phyloP scores from a whole-genome alignment of 1,140 invertebrate species.

The Pseudomyrmex gracilis region DNA sequence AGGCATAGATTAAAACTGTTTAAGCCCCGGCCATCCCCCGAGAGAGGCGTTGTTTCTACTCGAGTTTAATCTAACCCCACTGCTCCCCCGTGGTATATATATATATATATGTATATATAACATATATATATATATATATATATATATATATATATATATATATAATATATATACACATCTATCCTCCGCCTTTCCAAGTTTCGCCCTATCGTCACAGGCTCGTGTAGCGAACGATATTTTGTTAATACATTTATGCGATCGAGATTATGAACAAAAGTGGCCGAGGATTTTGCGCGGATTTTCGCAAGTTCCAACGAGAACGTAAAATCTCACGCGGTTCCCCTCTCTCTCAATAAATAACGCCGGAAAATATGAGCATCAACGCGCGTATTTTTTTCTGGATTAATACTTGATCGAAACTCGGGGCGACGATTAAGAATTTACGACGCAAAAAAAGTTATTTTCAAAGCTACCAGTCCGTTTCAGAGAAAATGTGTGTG shows the following conservation, averaged over 20 bases:
- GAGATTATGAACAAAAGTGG: not conserved
- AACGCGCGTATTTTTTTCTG: not conserved
- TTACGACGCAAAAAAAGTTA: constrained; percentile 25
- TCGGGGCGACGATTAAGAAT: not conserved
- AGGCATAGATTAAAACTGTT: constrained; percentile 79
- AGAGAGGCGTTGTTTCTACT: constrained; percentile 70
- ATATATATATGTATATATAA: too few species aligned
- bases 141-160: not conserved
- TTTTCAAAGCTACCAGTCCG: constrained; percentile 16
- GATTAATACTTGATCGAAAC: constrained; percentile 1
- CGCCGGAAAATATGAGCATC: constrained; percentile 6
- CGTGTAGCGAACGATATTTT: constrained; percentile 51
- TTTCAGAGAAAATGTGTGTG: too few species aligned
- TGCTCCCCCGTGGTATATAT: constrained; percentile 65
- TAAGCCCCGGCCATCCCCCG: constrained; percentile 71
- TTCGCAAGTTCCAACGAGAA: not conserved
- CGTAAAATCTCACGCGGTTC: not conserved
- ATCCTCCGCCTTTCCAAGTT: constrained; percentile 69
- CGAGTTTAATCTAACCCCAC: constrained; percentile 79
- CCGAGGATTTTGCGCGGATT: too few species aligned
- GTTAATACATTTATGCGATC: constrained; percentile 44
- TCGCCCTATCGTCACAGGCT: constrained; percentile 61
- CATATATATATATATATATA: too few species aligned
- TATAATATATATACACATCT: not conserved
- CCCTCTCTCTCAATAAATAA: too few species aligned